Percentiles rank a stretch among this genome's conserved stretches.
These are phyloP conservation scores for Spheniscus humboldti DNA, from an alignment of 2,797 vertebrate species.

Conservation along the genomic window DNA sequence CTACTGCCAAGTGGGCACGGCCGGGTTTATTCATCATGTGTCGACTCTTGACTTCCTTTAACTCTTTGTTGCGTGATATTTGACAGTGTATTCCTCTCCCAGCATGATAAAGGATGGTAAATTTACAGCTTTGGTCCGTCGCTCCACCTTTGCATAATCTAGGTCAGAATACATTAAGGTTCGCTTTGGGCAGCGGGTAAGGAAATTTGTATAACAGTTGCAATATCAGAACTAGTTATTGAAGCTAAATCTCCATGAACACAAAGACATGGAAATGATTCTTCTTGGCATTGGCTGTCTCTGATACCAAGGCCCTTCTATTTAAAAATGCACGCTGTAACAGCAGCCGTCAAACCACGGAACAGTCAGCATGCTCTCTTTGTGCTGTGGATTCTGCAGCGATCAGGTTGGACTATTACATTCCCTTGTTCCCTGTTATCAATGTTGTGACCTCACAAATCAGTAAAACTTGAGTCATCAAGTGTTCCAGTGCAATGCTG, in stretches of 20 bases:
- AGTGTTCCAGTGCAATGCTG: neutral
- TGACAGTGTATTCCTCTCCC: neutral
- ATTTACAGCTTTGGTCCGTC: neutral
- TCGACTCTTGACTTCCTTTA: neutral
- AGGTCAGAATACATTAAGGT: neutral
- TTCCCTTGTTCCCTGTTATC: neutral
- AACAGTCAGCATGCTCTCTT: too few relatives aligned
- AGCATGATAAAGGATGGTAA: neutral
- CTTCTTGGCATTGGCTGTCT: neutral
- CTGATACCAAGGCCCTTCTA: neutral
- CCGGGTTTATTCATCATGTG: neutral
- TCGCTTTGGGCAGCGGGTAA: neutral
- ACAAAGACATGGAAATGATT: rapidly evolving
- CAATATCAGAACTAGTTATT: neutral
- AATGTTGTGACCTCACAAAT: neutral
- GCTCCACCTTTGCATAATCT: neutral
- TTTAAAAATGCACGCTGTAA: neutral
- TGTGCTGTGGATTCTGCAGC: neutral
- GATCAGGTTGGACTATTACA: rapidly evolving
- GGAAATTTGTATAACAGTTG: neutral
- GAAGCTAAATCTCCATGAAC: neutral
- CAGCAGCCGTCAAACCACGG: rapidly evolving
- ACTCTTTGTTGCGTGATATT: neutral
- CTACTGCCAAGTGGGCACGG: neutral
- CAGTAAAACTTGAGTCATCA: neutral